phyloP scores from a whole-genome alignment of 2,113 vertebrate genomes.

The Pluvialis apricaria region DNA sequence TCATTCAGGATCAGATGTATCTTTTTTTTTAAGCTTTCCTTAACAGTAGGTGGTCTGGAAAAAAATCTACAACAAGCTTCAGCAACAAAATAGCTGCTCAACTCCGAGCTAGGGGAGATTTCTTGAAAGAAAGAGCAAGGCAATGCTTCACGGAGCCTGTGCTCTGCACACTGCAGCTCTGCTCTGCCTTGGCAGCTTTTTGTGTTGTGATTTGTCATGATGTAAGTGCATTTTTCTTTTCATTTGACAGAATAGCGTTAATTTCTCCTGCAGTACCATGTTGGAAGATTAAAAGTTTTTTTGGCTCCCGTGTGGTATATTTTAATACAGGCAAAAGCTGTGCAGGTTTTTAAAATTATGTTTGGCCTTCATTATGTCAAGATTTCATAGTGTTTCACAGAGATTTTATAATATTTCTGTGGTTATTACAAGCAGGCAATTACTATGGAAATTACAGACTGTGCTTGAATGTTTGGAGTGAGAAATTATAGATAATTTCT shows the following conservation, averaged over 20 bases:
- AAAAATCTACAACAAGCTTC: neutral
- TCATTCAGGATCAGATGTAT: neutral
- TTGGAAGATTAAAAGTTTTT: neutral
- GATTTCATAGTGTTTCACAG: neutral
- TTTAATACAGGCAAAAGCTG: neutral
- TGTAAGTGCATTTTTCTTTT: neutral
- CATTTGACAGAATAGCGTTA: neutral
- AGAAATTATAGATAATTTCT: conserved; percentile 60
- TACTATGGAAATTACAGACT: conserved; percentile 66
- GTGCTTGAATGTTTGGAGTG: conserved; percentile 39
- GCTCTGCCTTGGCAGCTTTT: neutral
- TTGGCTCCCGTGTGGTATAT: neutral
- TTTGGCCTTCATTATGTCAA: conserved; percentile 8
- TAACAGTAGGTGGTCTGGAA: neutral
- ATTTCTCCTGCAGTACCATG: neutral
- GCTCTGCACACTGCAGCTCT: neutral
- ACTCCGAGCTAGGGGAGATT: neutral
- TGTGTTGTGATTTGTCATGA: neutral
- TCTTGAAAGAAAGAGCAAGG: neutral
- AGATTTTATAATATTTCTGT: conserved; percentile 34
- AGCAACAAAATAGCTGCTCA: neutral
- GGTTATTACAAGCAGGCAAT: conserved; percentile 42
- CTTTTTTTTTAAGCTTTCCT: neutral
- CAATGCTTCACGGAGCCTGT: neutral
- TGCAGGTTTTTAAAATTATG: neutral